These are phyloP conservation scores for Syngnathus floridae DNA, from an alignment of 2,113 vertebrate genomes.

Conservation along the genomic window DNA sequence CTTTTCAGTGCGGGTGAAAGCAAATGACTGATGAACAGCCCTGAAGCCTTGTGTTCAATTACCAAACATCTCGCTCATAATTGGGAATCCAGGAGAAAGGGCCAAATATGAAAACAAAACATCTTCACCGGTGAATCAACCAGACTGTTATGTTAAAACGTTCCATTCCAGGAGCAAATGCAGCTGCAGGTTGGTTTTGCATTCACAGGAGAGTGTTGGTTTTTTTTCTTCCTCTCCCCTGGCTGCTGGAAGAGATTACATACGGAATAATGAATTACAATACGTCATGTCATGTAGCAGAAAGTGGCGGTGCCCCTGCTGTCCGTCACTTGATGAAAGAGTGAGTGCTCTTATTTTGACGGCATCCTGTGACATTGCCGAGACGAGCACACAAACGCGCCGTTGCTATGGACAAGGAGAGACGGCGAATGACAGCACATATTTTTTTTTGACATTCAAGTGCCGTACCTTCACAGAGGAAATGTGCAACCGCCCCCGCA, in stretches of 20 bases:
- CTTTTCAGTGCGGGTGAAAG: conserved; percentile 38
- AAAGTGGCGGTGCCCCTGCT: conserved; percentile 42
- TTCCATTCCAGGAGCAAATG: conserved; percentile 18
- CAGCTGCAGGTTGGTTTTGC: conserved; percentile 35
- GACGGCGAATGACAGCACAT: conserved; percentile 28
- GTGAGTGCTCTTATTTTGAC: conserved; percentile 51
- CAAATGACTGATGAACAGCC: conserved; percentile 49
- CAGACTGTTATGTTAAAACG: conserved; percentile 8
- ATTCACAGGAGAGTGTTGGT: conserved; percentile 49
- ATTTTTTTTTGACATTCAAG: conserved; percentile 38
- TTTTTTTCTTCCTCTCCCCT: conserved; percentile 12
- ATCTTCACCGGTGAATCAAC: background rate
- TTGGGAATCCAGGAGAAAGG: conserved; percentile 41
- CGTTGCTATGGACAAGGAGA: conserved; percentile 26
- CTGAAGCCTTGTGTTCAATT: conserved; percentile 43
- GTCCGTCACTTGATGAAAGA: conserved; percentile 64
- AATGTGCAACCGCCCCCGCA: conserved; percentile 8
- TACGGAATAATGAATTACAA: conserved; percentile 60
- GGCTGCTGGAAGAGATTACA: conserved; percentile 52
- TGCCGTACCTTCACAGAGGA: conserved; percentile 33
- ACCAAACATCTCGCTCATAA: conserved; percentile 40
- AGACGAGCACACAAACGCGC: conserved; percentile 42
- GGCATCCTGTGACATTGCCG: conserved; percentile 46
- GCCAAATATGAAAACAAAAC: conserved; percentile 21
- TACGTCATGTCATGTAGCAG: conserved; percentile 47